phyloP scores from a whole-genome alignment of 1,140 invertebrate genomes.

The Drosophila baimaii region DNA sequence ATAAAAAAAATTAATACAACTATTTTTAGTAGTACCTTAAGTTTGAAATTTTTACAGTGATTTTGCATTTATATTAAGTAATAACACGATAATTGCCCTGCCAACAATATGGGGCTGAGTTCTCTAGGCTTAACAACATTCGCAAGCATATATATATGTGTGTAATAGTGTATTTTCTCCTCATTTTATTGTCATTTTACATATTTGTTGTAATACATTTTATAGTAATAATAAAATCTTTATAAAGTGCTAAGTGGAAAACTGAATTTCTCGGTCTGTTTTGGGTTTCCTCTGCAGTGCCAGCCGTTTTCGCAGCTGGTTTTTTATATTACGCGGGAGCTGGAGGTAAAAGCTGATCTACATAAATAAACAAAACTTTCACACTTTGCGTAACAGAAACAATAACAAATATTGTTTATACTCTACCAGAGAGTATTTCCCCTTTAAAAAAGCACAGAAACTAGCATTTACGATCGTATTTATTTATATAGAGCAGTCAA shows the following conservation, averaged over 20 bases:
- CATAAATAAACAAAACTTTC: conserved; percentile 31
- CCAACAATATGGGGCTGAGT: conserved; percentile 56
- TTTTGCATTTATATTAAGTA: conserved; percentile 78
- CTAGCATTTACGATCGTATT: neutral
- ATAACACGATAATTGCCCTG: conserved; percentile 60
- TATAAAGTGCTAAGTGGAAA: conserved; percentile 55
- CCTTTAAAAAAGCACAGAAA: neutral
- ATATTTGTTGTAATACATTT: conserved; percentile 69
- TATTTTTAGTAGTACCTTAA: conserved; percentile 63
- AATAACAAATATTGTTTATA: neutral
- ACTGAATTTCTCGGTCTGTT: neutral
- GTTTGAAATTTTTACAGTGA: conserved; percentile 68
- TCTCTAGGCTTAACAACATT: conserved; percentile 68
- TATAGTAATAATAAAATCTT: conserved; percentile 74
- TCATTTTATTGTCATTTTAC: conserved; percentile 71
- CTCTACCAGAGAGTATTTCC: conserved; percentile 6
- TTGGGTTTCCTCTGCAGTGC: neutral
- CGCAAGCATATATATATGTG: conserved; percentile 60
- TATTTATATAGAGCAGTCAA: conserved; percentile 3
- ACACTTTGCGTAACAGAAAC: conserved; percentile 19
- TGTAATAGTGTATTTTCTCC: conserved; percentile 70
- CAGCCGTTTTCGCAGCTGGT: neutral
- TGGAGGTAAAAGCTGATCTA: neutral
- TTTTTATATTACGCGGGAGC: neutral
- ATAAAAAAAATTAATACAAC: conserved; percentile 48